These are phyloP conservation scores for Ichneumoninae sp. DNA, from an alignment of 2,888 invertebrate genomes.

Conservation along the genomic window DNA sequence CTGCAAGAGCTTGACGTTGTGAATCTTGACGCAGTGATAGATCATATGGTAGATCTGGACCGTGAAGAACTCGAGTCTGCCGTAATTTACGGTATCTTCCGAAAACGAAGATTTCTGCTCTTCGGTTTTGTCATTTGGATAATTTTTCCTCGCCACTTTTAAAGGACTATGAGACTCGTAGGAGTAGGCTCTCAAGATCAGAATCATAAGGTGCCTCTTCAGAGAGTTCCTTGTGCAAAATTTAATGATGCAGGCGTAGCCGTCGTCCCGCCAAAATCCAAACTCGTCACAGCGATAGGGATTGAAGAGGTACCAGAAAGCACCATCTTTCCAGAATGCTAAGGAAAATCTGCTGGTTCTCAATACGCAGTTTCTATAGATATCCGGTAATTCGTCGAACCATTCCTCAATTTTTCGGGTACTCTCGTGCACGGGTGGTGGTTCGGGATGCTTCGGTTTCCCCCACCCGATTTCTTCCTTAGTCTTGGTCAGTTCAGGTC, in stretches of 20 bases:
- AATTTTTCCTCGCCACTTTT: constrained; percentile 14
- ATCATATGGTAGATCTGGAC: constrained; percentile 77
- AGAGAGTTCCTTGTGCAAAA: constrained; percentile 77
- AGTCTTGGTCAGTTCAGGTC: constrained; percentile 75
- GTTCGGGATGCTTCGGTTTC: constrained; percentile 67
- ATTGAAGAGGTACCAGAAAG: constrained; percentile 81
- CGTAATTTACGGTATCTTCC: neutral
- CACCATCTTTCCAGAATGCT: constrained; percentile 80
- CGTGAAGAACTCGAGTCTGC: constrained; percentile 53
- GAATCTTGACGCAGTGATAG: constrained; percentile 76
- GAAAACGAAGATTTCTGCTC: neutral
- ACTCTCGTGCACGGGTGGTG: constrained; percentile 67
- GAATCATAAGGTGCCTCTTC: constrained; percentile 77
- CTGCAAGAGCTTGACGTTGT: constrained; percentile 75
- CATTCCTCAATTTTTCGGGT: constrained; percentile 74
- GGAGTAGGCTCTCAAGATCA: constrained; percentile 76
- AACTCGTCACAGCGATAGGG: constrained; percentile 79
- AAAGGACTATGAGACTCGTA: constrained; percentile 61
- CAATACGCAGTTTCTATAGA: constrained; percentile 76
- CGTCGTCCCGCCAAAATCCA: constrained; percentile 77
- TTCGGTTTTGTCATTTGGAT: neutral
- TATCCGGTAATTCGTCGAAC: constrained; percentile 74
- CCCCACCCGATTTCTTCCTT: constrained; percentile 71
- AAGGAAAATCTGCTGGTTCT: constrained; percentile 76
- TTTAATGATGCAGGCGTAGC: constrained; percentile 78